These are phyloP conservation scores for Exaiptasia diaphana DNA, from an alignment of 64 coral and sea anemone genomes.

Conservation along the genomic window DNA sequence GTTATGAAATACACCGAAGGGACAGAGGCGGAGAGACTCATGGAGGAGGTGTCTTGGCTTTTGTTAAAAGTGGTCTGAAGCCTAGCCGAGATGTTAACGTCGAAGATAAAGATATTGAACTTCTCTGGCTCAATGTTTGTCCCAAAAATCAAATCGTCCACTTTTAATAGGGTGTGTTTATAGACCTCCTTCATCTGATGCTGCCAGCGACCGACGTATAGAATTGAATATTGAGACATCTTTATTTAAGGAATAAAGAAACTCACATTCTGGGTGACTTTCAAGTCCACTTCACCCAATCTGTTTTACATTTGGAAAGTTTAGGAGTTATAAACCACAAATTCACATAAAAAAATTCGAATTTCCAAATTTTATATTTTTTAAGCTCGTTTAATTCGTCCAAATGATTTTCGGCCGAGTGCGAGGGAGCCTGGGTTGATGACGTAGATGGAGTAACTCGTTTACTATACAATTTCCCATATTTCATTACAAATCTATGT, in stretches of 20 bases:
- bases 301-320: no score
- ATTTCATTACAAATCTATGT: no score
- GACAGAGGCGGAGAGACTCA: no score
- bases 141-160: conserved; percentile 18
- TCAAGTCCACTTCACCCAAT: conserved; percentile 25
- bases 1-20: neutral
- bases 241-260: conserved; percentile 44
- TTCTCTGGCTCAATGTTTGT: conserved; percentile 17
- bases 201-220: neutral
- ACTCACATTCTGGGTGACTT: conserved; percentile 29
- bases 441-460: no score
- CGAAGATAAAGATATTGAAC: conserved; percentile 13
- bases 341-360: no score
- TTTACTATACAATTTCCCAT: no score
- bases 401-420: no score
- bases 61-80: neutral
- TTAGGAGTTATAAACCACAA: no score
- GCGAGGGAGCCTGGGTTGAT: no score
- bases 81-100: neutral
- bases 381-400: no score
- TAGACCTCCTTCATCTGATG: conserved; percentile 20
- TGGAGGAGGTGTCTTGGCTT: neutral
- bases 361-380: no score
- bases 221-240: conserved; percentile 21
- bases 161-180: conserved; percentile 17